These are phyloP conservation scores for Halictus quadricinctus DNA, from an alignment of 2,888 invertebrate species.

Conservation along the genomic window DNA sequence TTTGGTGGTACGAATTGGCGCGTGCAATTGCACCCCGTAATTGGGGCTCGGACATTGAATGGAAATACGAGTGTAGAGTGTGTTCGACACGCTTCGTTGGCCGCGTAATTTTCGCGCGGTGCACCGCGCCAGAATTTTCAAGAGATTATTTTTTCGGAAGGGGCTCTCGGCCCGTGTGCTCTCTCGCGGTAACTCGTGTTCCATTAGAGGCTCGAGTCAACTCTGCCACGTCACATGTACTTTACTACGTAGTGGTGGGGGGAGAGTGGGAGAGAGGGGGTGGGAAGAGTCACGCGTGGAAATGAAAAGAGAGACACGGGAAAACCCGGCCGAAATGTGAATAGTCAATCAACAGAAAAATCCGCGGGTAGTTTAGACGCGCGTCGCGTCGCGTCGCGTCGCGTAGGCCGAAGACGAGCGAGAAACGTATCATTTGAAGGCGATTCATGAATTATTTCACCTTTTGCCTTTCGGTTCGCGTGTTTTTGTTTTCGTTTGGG, in stretches of 20 bases:
- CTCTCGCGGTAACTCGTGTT: slow-evolving; percentile 18
- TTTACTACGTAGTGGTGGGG: slow-evolving; percentile 1
- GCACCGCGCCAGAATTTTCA: slow-evolving; percentile 56
- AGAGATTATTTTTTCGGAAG: slow-evolving; percentile 61
- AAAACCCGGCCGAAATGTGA: slow-evolving; percentile 56
- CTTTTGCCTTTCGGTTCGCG: too few relatives aligned
- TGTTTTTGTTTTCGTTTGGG: too few relatives aligned
- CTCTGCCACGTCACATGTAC: slow-evolving; percentile 31
- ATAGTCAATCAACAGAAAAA: slow-evolving; percentile 71
- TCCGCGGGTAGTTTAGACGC: slow-evolving; percentile 27
- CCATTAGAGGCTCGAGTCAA: slow-evolving; percentile 41
- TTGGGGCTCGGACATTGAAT: slow-evolving; percentile 60
- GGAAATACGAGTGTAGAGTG: slow-evolving; percentile 59
- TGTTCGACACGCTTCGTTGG: slow-evolving; percentile 57
- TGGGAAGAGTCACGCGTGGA: too few relatives aligned
- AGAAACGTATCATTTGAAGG: slow-evolving; percentile 56
- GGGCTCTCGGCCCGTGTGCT: not conserved
- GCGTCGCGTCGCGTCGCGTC: not conserved
- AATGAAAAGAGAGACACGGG: not conserved
- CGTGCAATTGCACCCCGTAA: slow-evolving; percentile 65
- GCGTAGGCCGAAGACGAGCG: not conserved
- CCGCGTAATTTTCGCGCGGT: slow-evolving; percentile 62
- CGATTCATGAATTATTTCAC: slow-evolving; percentile 77
- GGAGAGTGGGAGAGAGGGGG: not conserved
- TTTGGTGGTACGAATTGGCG: slow-evolving; percentile 51